phyloP scores from a whole-genome alignment of 2,113 vertebrate genomes.

The Brachypteracias leptosomus region DNA sequence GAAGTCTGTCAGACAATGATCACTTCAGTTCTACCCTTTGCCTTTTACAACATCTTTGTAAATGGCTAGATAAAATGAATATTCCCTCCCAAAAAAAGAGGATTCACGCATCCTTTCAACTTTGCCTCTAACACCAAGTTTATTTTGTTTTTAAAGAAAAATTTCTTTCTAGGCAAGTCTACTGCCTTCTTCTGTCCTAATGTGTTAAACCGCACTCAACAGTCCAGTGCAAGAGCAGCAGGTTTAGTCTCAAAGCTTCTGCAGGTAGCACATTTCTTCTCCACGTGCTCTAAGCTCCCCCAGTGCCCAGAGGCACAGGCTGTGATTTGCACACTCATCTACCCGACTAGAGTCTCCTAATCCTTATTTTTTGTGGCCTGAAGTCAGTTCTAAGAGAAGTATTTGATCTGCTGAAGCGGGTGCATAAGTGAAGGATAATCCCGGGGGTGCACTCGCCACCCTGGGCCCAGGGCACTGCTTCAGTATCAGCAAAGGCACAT shows the following conservation, averaged over 20 bases:
- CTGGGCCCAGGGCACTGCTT: accelerated
- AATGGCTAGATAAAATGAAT: neutral
- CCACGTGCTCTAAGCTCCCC: neutral
- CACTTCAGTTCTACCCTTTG: neutral
- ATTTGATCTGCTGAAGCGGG: neutral
- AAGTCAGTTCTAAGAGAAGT: neutral
- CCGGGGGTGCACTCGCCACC: no score
- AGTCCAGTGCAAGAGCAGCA: neutral
- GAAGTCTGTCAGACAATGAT: neutral
- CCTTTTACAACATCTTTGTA: neutral
- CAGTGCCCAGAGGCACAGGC: neutral
- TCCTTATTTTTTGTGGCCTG: neutral
- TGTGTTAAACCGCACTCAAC: neutral
- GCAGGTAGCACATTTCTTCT: neutral
- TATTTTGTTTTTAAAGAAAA: neutral
- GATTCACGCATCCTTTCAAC: neutral
- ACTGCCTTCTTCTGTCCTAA: neutral
- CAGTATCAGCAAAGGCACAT: neutral
- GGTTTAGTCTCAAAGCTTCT: neutral
- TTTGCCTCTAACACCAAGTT: neutral
- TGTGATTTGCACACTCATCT: neutral
- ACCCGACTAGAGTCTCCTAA: neutral
- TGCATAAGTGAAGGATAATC: neutral
- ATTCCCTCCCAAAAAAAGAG: no score
- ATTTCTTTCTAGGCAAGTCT: neutral